phyloP scores from a whole-genome alignment of 2,888 invertebrate species.

The Caenorhabditis zanzibari region DNA sequence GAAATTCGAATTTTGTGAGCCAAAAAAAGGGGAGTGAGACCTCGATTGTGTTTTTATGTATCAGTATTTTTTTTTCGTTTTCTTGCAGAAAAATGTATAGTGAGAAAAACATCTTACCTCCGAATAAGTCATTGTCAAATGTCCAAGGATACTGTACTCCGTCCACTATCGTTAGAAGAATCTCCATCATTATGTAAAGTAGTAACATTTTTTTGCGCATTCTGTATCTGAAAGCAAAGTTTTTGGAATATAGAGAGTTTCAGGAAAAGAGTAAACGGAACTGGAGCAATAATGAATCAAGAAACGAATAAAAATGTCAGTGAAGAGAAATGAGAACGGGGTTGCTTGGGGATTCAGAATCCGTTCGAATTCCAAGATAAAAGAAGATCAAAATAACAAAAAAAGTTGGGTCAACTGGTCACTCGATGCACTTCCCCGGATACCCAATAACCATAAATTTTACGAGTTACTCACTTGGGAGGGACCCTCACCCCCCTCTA shows the following conservation, averaged over 20 bases:
- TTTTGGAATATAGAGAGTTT: neutral
- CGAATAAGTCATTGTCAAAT: slow-evolving; percentile 81
- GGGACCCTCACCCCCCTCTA: slow-evolving; percentile 1
- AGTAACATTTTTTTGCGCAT: slow-evolving; percentile 49
- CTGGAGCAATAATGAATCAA: slow-evolving; percentile 13
- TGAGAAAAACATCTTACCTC: slow-evolving; percentile 72
- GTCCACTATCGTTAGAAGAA: neutral
- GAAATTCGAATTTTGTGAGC: slow-evolving; percentile 65
- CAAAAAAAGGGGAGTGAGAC: slow-evolving; percentile 49
- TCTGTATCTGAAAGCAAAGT: neutral
- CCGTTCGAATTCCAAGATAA: neutral
- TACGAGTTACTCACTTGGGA: slow-evolving; percentile 45
- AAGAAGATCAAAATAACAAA: slow-evolving; percentile 9
- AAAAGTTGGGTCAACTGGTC: slow-evolving; percentile 11
- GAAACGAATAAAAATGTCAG: neutral
- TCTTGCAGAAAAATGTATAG: neutral
- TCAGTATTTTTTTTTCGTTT: slow-evolving; percentile 42
- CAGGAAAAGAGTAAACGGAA: neutral
- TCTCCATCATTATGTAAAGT: slow-evolving; percentile 14
- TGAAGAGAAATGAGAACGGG: slow-evolving; percentile 13
- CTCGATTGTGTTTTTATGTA: slow-evolving; percentile 60
- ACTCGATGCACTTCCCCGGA: slow-evolving; percentile 35
- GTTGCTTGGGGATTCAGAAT: neutral
- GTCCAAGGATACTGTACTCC: slow-evolving; percentile 80
- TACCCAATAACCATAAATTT: slow-evolving; percentile 64